Percentiles rank a stretch among this genome's conserved stretches.
Evolutionary conservation across 2,113 vertebrate genomes (phyloP).

Genomic region (Laticauda laticaudata): DNA sequence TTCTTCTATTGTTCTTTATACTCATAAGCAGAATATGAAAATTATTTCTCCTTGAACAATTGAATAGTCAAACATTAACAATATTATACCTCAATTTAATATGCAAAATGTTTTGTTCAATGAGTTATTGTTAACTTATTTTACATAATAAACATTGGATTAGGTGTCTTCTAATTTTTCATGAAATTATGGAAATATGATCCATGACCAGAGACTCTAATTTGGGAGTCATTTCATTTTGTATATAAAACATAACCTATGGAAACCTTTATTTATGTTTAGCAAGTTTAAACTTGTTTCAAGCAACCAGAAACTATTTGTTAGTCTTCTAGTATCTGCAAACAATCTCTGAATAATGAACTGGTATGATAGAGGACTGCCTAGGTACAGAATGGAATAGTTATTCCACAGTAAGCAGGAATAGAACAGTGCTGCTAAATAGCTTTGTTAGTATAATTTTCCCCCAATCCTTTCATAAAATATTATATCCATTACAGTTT

Average conservation of each 20-base stretch:
- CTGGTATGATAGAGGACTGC: neutral
- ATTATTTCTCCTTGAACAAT: neutral
- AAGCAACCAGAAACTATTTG: slow-evolving; percentile 15
- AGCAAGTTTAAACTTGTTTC: slow-evolving; percentile 37
- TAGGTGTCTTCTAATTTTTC: neutral
- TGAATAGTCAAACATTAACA: neutral
- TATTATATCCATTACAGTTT: neutral
- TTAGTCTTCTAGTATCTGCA: slow-evolving; percentile 34
- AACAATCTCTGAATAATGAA: slow-evolving; percentile 5
- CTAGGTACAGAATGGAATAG: neutral
- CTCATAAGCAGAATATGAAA: neutral
- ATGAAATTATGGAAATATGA: neutral
- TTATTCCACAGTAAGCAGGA: neutral
- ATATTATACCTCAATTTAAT: neutral
- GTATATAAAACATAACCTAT: neutral
- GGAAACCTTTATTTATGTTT: slow-evolving; percentile 25
- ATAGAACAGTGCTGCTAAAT: neutral
- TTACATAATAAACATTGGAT: neutral
- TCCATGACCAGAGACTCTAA: neutral
- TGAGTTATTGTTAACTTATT: neutral
- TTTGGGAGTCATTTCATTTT: neutral
- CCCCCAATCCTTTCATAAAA: neutral
- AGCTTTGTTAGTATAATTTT: neutral
- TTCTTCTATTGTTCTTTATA: neutral
- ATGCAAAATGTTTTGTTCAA: neutral